phyloP scores from a whole-genome alignment of 1,140 invertebrate genomes.

The Pseudachorutes palmiensis region DNA sequence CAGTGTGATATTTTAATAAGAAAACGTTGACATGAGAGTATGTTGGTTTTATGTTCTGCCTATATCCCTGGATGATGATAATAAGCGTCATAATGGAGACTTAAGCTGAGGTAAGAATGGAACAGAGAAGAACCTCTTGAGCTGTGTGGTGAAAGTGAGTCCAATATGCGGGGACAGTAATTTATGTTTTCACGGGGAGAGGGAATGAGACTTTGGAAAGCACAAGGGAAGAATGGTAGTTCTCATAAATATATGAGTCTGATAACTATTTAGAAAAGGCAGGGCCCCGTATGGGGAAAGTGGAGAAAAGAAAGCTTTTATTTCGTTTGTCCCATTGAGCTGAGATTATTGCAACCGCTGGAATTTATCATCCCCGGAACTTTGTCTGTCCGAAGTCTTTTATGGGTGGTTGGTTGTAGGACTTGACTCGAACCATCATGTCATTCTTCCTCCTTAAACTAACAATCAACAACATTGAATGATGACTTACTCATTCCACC shows the following conservation, averaged over 20 bases:
- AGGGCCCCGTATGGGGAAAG: not conserved
- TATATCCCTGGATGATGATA: no score
- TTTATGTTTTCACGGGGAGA: no score
- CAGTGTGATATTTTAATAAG: no score
- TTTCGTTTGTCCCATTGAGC: not conserved
- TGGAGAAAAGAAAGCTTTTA: constrained; percentile 4
- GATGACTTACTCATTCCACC: not conserved
- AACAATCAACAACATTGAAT: constrained; percentile 7
- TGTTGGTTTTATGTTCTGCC: no score
- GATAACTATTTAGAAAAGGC: not conserved
- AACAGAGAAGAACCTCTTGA: no score
- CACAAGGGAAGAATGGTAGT: not conserved
- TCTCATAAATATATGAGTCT: not conserved
- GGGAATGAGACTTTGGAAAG: not conserved
- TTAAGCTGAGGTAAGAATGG: no score
- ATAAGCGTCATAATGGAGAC: no score
- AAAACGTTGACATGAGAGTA: no score
- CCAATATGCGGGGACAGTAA: no score
- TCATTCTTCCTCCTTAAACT: not conserved
- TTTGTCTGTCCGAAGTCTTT: not conserved
- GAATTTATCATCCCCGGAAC: constrained; percentile 1
- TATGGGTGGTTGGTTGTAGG: not conserved
- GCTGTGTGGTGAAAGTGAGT: no score
- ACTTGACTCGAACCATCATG: not conserved
- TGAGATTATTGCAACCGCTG: constrained; percentile 11